Conservation (phyloP, 2,113 vertebrate genomes). For the Rhombomys opimus region DNA sequence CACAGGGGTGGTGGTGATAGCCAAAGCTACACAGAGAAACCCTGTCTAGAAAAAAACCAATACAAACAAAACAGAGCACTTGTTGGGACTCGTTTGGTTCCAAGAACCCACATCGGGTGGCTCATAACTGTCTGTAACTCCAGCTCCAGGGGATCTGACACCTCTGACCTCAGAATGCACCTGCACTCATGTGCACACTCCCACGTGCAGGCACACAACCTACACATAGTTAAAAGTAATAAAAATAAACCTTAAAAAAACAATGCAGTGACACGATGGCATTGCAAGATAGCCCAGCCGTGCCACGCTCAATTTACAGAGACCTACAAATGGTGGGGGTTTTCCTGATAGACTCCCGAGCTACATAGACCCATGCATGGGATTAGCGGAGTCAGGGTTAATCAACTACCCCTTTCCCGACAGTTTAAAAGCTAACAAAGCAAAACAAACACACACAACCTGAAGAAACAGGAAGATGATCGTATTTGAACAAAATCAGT, state of each 20-base stretch:
- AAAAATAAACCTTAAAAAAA: no score
- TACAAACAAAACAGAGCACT: no score
- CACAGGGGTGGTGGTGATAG: background rate
- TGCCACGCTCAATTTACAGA: background rate
- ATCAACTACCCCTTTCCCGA: background rate
- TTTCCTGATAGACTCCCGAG: background rate
- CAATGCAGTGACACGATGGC: background rate
- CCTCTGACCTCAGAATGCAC: no score
- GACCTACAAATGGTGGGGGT: background rate
- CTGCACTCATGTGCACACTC: no score
- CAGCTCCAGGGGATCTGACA: no score
- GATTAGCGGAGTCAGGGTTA: background rate
- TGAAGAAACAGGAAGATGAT: background rate
- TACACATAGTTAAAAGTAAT: no score
- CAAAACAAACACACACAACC: background rate
- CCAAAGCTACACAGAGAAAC: no score
- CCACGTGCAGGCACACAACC: no score
- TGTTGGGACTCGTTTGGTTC: no score
- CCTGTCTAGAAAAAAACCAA: no score
- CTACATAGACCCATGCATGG: background rate
- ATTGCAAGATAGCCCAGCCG: background rate
- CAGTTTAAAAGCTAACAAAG: background rate
- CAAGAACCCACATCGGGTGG: no score
- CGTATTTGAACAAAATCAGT: background rate
- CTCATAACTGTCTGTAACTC: no score